Evolutionary conservation across 2,113 vertebrate genomes (phyloP).

Genomic region (Athene cunicularia): DNA sequence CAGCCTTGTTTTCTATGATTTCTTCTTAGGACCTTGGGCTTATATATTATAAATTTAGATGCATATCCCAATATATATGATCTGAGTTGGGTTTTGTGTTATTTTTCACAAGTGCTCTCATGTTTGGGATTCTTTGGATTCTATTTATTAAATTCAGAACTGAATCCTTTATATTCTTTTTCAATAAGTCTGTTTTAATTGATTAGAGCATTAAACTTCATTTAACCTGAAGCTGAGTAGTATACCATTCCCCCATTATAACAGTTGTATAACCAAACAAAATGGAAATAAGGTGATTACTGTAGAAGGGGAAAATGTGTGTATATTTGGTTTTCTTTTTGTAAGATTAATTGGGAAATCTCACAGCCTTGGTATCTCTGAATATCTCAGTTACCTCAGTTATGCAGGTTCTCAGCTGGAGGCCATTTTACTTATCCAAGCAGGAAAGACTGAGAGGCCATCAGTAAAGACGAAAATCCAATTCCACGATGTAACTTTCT

Average conservation of each 20-base stretch:
- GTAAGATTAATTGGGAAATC: not conserved
- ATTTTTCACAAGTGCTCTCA: not conserved
- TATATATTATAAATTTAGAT: not conserved
- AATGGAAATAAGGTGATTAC: not conserved
- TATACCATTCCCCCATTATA: fast-evolving
- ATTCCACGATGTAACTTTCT: not conserved
- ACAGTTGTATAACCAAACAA: not conserved
- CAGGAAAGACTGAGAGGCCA: not conserved
- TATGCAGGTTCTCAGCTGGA: not conserved
- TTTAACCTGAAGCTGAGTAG: not conserved
- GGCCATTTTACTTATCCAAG: slow-evolving; percentile 6
- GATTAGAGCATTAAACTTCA: not conserved
- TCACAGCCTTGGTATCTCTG: not conserved
- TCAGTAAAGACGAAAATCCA: not conserved
- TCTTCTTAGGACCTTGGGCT: not conserved
- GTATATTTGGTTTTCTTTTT: not conserved
- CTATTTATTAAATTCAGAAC: not conserved
- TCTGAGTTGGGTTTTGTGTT: not conserved
- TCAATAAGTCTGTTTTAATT: not conserved
- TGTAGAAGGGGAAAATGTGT: not conserved
- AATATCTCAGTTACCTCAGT: not conserved
- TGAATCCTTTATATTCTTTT: not conserved
- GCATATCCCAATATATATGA: not conserved
- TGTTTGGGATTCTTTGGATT: not conserved
- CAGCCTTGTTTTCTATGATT: not conserved